A percentile compares a stretch with the other conserved stretches of the same genome.
Conservation (phyloP, 2,113 vertebrate species). For the Ploceus nigricollis region DNA sequence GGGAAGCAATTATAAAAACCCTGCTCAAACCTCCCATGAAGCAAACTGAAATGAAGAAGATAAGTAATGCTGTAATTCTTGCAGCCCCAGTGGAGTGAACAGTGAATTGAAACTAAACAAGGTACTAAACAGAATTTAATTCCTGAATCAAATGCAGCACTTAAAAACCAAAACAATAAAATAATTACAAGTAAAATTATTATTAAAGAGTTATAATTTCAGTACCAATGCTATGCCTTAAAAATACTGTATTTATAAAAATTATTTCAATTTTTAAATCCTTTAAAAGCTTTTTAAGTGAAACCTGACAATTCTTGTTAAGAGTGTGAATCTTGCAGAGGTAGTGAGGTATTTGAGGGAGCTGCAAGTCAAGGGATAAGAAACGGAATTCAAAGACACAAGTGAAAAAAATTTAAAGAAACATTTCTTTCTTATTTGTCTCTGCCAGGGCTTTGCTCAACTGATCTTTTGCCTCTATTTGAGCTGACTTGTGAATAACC, state of each 20-base stretch:
- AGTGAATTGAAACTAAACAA: neutral
- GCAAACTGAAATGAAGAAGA: slow-evolving; percentile 4
- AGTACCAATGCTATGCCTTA: neutral
- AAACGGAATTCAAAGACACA: neutral
- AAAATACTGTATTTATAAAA: neutral
- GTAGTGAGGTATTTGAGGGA: neutral
- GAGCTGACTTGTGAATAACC: neutral
- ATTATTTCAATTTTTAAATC: neutral
- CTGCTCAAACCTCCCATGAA: neutral
- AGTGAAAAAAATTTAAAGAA: neutral
- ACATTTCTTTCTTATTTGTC: neutral
- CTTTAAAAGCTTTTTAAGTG: neutral
- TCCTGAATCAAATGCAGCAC: neutral
- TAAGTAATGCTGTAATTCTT: neutral
- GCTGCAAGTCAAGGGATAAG: neutral
- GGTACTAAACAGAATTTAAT: neutral
- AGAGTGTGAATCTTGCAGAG: neutral
- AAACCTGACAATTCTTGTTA: neutral
- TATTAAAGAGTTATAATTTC: neutral
- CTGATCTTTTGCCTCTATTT: neutral
- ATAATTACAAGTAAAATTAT: neutral
- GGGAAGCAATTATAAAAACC: neutral
- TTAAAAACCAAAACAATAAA: neutral
- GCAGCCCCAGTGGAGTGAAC: neutral
- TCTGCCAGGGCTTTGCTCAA: neutral